These are phyloP conservation scores for Macaria liturata DNA, from an alignment of 2,888 invertebrate genomes.

Conservation along the genomic window DNA sequence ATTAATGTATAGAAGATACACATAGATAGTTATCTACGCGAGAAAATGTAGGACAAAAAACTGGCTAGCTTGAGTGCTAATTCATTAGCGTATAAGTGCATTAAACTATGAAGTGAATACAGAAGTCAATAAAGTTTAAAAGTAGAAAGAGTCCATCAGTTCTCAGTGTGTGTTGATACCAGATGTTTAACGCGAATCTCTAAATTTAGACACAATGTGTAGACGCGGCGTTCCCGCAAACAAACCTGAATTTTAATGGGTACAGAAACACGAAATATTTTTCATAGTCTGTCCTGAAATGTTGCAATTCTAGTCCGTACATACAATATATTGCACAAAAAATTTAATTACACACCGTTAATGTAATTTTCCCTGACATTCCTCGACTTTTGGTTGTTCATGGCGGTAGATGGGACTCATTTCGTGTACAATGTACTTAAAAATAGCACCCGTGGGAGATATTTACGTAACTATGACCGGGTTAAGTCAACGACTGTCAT, in stretches of 20 bases:
- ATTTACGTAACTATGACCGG: constrained; percentile 79
- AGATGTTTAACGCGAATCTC: constrained; percentile 30
- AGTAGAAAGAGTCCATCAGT: constrained; percentile 10
- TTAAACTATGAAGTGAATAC: too few species aligned
- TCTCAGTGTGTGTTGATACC: constrained; percentile 28
- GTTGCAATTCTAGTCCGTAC: too few species aligned
- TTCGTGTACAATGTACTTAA: constrained; percentile 66
- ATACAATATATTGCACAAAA: too few species aligned
- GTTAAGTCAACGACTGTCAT: constrained; percentile 68
- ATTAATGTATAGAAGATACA: too few species aligned
- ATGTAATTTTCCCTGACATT: constrained; percentile 36
- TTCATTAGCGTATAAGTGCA: too few species aligned
- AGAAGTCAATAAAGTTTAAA: not conserved
- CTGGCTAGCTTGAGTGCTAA: too few species aligned
- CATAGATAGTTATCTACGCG: too few species aligned
- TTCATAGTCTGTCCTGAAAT: not conserved
- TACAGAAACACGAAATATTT: constrained; percentile 9
- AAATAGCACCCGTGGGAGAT: constrained; percentile 73
- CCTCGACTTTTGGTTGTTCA: constrained; percentile 34
- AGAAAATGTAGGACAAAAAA: too few species aligned
- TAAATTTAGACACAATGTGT: constrained; percentile 27
- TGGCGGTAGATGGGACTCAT: constrained; percentile 58
- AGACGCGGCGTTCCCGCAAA: constrained; percentile 15
- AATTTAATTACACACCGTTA: too few species aligned
- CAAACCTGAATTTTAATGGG: constrained; percentile 17